Conservation (phyloP, 2,888 invertebrate species). For the Colletes collaris region DNA sequence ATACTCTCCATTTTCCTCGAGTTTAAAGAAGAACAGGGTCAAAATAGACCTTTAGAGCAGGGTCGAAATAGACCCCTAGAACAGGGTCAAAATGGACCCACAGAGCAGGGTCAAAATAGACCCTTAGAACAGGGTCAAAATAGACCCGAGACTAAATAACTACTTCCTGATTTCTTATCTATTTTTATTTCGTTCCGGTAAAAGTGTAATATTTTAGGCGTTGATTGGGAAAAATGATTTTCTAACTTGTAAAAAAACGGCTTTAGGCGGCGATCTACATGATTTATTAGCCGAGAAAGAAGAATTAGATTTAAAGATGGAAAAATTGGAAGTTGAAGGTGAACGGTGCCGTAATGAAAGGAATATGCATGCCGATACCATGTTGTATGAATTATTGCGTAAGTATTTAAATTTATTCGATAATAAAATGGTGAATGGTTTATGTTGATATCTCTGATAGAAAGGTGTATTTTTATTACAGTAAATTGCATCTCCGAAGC, state of each 20-base stretch:
- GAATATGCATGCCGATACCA: constrained; percentile 74
- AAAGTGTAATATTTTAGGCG: constrained; percentile 83
- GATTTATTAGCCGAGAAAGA: constrained; percentile 88
- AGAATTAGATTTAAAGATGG: constrained; percentile 86
- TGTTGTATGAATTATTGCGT: constrained; percentile 79
- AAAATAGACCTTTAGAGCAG: no score
- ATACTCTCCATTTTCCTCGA: no score
- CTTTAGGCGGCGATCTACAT: constrained; percentile 87
- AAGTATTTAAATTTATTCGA: constrained; percentile 52
- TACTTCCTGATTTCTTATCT: no score
- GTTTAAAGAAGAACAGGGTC: no score
- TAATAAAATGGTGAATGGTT: neutral
- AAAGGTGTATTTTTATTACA: constrained; percentile 63
- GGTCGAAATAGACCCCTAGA: no score
- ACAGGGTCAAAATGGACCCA: no score
- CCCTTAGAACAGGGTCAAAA: no score
- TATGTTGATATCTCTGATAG: no score
- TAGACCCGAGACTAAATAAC: no score
- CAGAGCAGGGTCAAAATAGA: no score
- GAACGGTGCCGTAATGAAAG: constrained; percentile 74
- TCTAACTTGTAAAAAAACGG: constrained; percentile 86
- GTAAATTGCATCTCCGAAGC: constrained; percentile 82
- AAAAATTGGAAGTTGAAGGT: constrained; percentile 84
- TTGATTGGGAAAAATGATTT: constrained; percentile 87
- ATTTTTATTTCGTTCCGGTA: constrained; percentile 30